Evolutionary conservation across 1,140 invertebrate genomes (phyloP), one percentile per base, ranked within the genome.

Genomic region (Lepidurus couesii): DNA sequence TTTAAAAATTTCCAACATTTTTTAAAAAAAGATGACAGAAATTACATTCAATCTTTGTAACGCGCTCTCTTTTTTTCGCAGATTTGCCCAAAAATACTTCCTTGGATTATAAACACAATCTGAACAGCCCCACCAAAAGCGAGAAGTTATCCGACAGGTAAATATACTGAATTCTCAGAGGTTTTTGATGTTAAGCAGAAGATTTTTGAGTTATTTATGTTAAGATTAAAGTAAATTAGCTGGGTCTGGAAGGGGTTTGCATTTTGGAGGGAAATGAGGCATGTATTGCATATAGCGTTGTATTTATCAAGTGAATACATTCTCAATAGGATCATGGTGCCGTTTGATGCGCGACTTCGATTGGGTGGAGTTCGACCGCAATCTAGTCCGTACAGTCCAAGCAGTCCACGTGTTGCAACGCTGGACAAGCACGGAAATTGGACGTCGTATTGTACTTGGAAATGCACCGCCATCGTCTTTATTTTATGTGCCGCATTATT

Each of bases 81-180:
- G 93, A 94, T 88, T 92, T 93, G 84, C 91, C 93, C 85, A 95
- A 95, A 87, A 94, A 92, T 88, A 89, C 90, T 82, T 91, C 92
- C 84, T 91, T 94, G 87, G 93, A 94, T 85, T 94, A 94, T 87
- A 95, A 95, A 86, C 92, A 91, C 82, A 92, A 92, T 74, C 91
- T 91, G 84, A 92, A 91, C 86, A 93, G 92, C 89, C 92, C 92
- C 81, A 89, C 89, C 84, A 90, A 90, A 85, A 88, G 88, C 81
- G 89, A 89, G 83, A 92, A 91, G 85, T 91, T 90, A 84, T 89
- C 90, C 85, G 90, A 91, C 84, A 89, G 90, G 87, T 91, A 87
- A 87, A 83, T 43, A 81, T 26, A 34, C 34, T 34, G 34, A 34
- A 34, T 34, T 34, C 2, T 34, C 34, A 0, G 34, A 34, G 34